Percentiles rank a stretch among this genome's conserved stretches.
Evolutionary conservation across 2,797 vertebrate genomes (phyloP).

Genomic region (Melanotaenia pygmaea): DNA sequence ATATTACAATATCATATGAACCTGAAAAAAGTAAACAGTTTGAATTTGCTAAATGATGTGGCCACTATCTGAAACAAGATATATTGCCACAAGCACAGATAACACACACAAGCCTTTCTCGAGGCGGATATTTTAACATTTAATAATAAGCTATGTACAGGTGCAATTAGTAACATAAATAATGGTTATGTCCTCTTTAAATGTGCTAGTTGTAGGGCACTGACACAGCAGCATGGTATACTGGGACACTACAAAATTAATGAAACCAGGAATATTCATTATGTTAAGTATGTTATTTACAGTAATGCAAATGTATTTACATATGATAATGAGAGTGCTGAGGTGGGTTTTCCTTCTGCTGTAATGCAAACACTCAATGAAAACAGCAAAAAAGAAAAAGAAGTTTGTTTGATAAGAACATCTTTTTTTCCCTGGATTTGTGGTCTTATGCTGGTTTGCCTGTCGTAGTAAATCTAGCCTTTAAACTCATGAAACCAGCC

Average conservation of each 20-base stretch:
- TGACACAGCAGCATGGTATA: background rate
- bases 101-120: background rate
- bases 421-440: background rate
- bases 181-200: slow-evolving; percentile 1
- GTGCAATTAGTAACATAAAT: slow-evolving; percentile 19
- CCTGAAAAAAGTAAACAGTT: background rate
- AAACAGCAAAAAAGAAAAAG: background rate
- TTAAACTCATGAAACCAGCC: slow-evolving; percentile 16
- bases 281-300: slow-evolving; percentile 9
- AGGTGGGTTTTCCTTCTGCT: background rate
- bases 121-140: background rate
- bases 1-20: background rate
- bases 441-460: background rate
- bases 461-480: background rate
- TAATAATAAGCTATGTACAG: background rate
- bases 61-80: background rate
- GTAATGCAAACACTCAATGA: background rate
- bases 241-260: background rate
- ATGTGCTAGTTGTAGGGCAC: background rate
- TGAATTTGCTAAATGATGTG: slow-evolving; percentile 2
- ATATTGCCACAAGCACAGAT: background rate
- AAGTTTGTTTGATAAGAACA: background rate
- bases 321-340: background rate
- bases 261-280: slow-evolving; percentile 4
- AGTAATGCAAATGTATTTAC: background rate